Percentiles rank a stretch among this genome's conserved stretches.
phyloP scores from a whole-genome alignment of 2,888 invertebrate genomes.

The Dermolepida albohirtum region DNA sequence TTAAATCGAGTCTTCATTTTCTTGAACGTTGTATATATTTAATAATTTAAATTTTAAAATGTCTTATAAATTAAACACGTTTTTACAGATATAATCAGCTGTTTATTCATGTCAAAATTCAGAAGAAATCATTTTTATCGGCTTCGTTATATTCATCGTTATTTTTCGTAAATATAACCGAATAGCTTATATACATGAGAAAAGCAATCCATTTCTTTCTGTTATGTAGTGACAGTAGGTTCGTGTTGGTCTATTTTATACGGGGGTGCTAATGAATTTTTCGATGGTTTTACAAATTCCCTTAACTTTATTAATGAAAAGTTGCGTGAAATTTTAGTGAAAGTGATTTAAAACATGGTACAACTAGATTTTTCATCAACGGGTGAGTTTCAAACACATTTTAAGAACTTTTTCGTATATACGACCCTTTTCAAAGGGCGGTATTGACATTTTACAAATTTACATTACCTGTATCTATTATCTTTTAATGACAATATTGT shows the following conservation, averaged over 20 bases:
- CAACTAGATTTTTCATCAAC: constrained; percentile 59
- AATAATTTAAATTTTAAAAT: constrained; percentile 17
- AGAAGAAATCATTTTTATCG: constrained; percentile 18
- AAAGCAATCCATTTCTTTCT: constrained; percentile 45
- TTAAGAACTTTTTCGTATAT: constrained; percentile 47
- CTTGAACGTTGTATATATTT: constrained; percentile 1
- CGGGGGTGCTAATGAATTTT: constrained; percentile 46
- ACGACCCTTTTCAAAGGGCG: constrained; percentile 57
- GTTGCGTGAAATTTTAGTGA: constrained; percentile 52
- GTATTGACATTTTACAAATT: constrained; percentile 58
- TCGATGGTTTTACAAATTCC: constrained; percentile 36
- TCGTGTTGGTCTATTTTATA: constrained; percentile 46
- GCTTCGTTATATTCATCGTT: constrained; percentile 1
- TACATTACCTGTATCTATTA: constrained; percentile 35
- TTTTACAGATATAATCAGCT: constrained; percentile 22
- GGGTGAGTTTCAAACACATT: constrained; percentile 55
- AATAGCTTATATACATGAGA: background rate
- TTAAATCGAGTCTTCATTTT: constrained; percentile 95
- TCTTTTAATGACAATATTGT: constrained; percentile 3
- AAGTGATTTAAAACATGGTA: constrained; percentile 56
- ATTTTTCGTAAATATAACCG: constrained; percentile 1
- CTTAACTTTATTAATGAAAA: constrained; percentile 60
- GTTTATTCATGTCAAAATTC: constrained; percentile 2
- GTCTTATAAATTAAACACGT: background rate
- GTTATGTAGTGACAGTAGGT: constrained; percentile 46